phyloP scores from a whole-genome alignment of 2,888 invertebrate species.

The Ophioninae sp. region DNA sequence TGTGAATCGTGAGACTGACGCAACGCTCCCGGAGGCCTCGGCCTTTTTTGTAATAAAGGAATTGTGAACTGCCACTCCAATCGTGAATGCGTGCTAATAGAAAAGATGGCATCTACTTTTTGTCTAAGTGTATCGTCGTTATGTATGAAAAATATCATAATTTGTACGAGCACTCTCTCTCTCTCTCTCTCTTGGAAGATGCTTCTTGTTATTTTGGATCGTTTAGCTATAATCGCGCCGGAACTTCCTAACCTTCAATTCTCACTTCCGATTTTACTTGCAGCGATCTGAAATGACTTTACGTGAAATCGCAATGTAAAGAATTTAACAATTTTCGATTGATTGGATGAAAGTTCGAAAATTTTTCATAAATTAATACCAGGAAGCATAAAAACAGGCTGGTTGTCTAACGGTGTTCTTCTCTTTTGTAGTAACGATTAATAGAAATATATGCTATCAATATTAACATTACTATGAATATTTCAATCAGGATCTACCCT shows the following conservation, averaged over 20 bases:
- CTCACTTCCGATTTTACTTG: neutral
- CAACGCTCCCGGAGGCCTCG: slow-evolving; percentile 1
- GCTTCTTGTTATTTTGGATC: neutral
- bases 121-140: slow-evolving; percentile 54
- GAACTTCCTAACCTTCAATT: neutral
- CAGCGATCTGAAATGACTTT: neutral
- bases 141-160: slow-evolving; percentile 65
- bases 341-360: neutral
- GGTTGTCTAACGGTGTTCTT: neutral
- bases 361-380: neutral
- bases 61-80: slow-evolving; percentile 31
- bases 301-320: neutral
- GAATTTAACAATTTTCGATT: neutral
- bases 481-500: slow-evolving; percentile 9
- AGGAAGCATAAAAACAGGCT: neutral
- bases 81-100: slow-evolving; percentile 52
- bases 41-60: slow-evolving; percentile 17
- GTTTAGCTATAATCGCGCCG: neutral
- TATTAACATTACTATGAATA: neutral
- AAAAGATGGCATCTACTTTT: slow-evolving; percentile 47
- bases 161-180: slow-evolving; percentile 63
- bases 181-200: neutral
- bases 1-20: slow-evolving; percentile 37
- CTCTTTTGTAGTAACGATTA: neutral
- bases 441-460: neutral